Conservation (phyloP, 2,797 vertebrate species). For the Microctenopoma steveboyesi region DNA sequence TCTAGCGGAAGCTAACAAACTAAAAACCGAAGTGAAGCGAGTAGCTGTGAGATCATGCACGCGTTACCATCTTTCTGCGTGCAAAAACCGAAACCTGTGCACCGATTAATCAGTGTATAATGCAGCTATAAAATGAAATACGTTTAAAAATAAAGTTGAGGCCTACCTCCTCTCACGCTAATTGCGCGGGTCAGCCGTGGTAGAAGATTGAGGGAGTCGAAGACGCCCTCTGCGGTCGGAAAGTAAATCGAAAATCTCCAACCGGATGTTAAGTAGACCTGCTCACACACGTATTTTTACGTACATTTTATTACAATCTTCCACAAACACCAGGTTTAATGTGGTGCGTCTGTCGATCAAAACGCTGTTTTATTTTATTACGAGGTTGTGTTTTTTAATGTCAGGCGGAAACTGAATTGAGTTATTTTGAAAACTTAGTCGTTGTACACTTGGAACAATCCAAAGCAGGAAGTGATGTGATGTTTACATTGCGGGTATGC, state of each 20-base stretch:
- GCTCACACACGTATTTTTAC: neutral
- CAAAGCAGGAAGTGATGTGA: constrained; percentile 1
- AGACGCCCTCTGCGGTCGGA: constrained; percentile 51
- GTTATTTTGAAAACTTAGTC: neutral
- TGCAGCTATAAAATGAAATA: neutral
- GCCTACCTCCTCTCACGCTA: constrained; percentile 75
- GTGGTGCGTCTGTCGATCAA: rapidly evolving
- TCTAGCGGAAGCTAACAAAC: constrained; percentile 42
- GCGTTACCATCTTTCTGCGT: rapidly evolving
- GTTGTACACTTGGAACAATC: neutral
- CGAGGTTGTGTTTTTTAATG: neutral
- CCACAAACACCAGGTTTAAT: too few relatives aligned
- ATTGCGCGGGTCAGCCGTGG: constrained; percentile 70
- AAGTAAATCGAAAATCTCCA: neutral
- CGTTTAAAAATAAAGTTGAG: constrained; percentile 30
- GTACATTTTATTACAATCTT: neutral
- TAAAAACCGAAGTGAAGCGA: constrained; percentile 12
- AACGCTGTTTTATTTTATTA: neutral
- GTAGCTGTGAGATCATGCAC: neutral
- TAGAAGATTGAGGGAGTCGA: constrained; percentile 22
- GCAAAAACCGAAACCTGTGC: rapidly evolving
- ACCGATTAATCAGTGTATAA: rapidly evolving
- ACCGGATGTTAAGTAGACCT: constrained; percentile 30
- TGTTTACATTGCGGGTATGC: constrained; percentile 25
- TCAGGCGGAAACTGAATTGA: neutral